Evolutionary conservation across 1,140 invertebrate species (phyloP).

Genomic region (Musca vetustissima): DNA sequence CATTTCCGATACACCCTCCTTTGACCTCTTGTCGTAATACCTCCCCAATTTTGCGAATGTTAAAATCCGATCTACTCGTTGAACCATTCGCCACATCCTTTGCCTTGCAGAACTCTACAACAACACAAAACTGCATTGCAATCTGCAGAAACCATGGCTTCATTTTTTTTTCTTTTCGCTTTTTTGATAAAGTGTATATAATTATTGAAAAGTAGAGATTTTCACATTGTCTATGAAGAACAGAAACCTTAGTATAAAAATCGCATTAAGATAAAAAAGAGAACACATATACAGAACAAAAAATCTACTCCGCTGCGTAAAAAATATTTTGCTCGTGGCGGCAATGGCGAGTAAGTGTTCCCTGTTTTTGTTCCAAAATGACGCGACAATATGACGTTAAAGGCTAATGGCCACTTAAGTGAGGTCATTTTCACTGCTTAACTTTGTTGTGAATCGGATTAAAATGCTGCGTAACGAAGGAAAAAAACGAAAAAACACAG

Average conservation of each 20-base stretch:
- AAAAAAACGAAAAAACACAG: background rate
- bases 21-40: too few relatives aligned
- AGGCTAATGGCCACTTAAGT: conserved; percentile 20
- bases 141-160: too few relatives aligned
- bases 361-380: background rate
- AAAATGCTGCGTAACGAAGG: background rate
- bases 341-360: too few relatives aligned
- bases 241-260: background rate
- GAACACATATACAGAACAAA: background rate
- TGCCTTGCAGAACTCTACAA: too few relatives aligned
- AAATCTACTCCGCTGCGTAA: background rate
- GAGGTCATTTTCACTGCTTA: conserved; percentile 15
- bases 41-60: too few relatives aligned
- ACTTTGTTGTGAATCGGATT: conserved; percentile 5
- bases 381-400: conserved; percentile 17
- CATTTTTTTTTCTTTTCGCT: too few relatives aligned
- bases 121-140: too few relatives aligned
- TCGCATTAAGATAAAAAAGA: background rate
- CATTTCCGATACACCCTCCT: too few relatives aligned
- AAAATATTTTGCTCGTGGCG: too few relatives aligned
- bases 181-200: background rate
- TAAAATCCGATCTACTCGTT: too few relatives aligned
- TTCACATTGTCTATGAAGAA: too few relatives aligned
- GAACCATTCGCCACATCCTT: too few relatives aligned
- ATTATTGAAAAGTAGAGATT: conserved; percentile 14